Evolutionary conservation across 1,140 invertebrate genomes (phyloP).

Genomic region (Cydia amplana): DNA sequence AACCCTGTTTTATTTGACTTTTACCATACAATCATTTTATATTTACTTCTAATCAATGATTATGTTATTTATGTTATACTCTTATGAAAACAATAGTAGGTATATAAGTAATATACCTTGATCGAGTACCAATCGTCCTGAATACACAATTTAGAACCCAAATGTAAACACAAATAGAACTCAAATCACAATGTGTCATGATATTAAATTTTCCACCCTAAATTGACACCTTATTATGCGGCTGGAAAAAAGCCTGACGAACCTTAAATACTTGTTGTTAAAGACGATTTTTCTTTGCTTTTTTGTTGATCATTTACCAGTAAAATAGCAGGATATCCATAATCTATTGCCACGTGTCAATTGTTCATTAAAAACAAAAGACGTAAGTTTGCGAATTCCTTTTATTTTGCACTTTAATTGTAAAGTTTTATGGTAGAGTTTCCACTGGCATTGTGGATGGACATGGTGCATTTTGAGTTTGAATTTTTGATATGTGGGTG

Average conservation of each 20-base stretch:
- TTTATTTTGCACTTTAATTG: neutral
- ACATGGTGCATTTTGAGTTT: neutral
- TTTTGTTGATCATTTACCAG: neutral
- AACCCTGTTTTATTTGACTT: too few species aligned
- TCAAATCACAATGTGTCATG: neutral
- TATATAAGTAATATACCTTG: neutral
- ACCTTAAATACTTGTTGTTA: neutral
- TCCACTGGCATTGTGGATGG: neutral
- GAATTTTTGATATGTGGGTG: neutral
- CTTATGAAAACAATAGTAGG: conserved; percentile 6
- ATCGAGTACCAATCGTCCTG: neutral
- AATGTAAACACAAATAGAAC: neutral
- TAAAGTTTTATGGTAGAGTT: neutral
- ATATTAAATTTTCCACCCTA: neutral
- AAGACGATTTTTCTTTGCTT: neutral
- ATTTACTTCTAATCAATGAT: too few species aligned
- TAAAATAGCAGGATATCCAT: neutral
- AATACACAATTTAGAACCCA: neutral
- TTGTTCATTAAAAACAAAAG: neutral
- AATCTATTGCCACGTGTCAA: conserved; percentile 19
- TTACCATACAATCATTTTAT: too few species aligned
- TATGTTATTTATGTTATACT: neutral
- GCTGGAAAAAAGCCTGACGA: neutral
- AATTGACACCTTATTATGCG: neutral
- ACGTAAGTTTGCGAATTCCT: neutral